These are phyloP conservation scores for Sebastes cheni DNA, from an alignment of 2,797 vertebrate genomes.

Conservation along the genomic window DNA sequence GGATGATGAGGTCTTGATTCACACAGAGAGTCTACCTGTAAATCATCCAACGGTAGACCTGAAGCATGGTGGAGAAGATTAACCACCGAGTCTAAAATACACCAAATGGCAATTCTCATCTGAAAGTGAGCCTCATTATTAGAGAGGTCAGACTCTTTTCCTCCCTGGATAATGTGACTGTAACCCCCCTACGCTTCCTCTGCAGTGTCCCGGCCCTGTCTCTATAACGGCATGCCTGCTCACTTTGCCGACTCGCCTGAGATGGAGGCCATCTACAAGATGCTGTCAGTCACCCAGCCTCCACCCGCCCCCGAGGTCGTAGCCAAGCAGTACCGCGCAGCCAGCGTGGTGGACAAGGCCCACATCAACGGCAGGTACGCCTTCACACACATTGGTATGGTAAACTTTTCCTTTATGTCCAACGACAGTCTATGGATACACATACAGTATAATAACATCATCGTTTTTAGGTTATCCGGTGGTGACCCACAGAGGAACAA, in stretches of 20 bases:
- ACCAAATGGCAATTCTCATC: background rate
- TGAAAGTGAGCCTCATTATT: background rate
- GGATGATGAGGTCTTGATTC: background rate
- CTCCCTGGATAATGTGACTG: background rate
- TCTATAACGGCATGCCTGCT: conserved; percentile 87
- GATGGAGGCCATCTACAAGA: conserved; percentile 86
- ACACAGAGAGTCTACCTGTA: too few species aligned
- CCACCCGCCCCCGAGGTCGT: conserved; percentile 82
- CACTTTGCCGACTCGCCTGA: conserved; percentile 87
- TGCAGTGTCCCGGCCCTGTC: conserved; percentile 77
- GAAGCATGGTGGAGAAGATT: background rate
- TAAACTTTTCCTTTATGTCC: background rate
- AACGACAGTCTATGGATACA: background rate
- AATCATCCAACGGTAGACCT: background rate
- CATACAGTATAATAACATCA: background rate
- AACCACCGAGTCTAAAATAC: background rate
- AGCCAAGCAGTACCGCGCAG: conserved; percentile 85
- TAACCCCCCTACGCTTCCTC: background rate
- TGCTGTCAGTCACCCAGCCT: conserved; percentile 85
- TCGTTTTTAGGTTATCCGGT: background rate
- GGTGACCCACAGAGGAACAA: background rate
- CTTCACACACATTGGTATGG: background rate
- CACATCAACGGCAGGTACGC: conserved; percentile 89
- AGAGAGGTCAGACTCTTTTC: background rate
- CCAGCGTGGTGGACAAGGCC: conserved; percentile 90